Conservation (phyloP, 2,113 vertebrate species). For the Calyptomena viridis region DNA sequence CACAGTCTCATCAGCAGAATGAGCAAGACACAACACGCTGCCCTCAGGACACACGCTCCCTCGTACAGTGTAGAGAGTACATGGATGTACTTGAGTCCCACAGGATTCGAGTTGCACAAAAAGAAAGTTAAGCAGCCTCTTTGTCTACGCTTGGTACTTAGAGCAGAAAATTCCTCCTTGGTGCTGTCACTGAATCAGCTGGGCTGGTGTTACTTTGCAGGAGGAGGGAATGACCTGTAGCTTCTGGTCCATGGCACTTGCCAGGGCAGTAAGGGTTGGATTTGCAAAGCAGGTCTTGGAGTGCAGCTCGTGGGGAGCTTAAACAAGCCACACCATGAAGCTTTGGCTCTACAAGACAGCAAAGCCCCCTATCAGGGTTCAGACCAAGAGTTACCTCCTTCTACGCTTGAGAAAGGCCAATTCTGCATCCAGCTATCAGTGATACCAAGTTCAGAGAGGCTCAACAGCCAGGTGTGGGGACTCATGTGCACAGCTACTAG, state of each 20-base stretch:
- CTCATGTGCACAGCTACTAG: background rate
- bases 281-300: background rate
- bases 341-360: background rate
- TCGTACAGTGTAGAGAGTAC: background rate
- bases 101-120: background rate
- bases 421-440: background rate
- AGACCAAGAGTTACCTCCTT: background rate
- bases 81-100: background rate
- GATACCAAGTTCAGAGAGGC: background rate
- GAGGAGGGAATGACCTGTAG: background rate
- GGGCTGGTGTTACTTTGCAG: background rate
- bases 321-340: background rate
- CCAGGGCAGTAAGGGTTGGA: background rate
- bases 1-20: background rate
- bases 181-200: background rate
- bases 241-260: background rate
- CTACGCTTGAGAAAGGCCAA: background rate
- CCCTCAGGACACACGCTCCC: fast-evolving
- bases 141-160: background rate
- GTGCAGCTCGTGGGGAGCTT: background rate
- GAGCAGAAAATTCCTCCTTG: conserved; percentile 18
- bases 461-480: fast-evolving
- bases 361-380: background rate
- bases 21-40: conserved; percentile 43
- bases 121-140: background rate